These are phyloP conservation scores for Cherax destructor DNA, from an alignment of 1,140 invertebrate species.

Conservation along the genomic window DNA sequence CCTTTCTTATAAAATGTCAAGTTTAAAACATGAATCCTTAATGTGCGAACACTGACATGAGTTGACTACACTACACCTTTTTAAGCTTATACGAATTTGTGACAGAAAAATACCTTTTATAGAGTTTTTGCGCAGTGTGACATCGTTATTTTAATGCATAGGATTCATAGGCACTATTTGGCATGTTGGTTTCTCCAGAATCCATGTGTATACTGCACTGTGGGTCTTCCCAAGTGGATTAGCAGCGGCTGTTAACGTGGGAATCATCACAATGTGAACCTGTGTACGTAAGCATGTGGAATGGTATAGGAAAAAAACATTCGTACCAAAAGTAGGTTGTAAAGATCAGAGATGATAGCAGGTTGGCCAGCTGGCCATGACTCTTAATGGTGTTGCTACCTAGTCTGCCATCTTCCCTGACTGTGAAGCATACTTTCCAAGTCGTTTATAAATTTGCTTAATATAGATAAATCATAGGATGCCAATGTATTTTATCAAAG, in stretches of 20 bases:
- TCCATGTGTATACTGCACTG: no score
- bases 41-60: not conserved
- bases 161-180: not conserved
- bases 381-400: no score
- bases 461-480: not conserved
- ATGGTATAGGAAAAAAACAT: no score
- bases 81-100: no score
- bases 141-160: no score
- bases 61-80: not conserved
- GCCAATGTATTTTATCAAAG: not conserved
- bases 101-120: not conserved
- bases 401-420: not conserved
- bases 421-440: not conserved
- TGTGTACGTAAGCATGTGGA: no score
- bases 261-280: no score
- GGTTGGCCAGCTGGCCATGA: no score
- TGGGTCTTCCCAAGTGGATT: no score
- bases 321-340: no score
- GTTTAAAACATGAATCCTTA: not conserved
- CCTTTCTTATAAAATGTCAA: not conserved
- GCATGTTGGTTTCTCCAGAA: not conserved
- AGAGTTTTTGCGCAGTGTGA: not conserved
- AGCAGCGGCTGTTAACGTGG: no score
- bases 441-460: not conserved
- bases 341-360: no score